Percentiles rank a stretch among this genome's conserved stretches.
Evolutionary conservation across 2,888 invertebrate species (phyloP).

Genomic region (Priocnemis perturbator): DNA sequence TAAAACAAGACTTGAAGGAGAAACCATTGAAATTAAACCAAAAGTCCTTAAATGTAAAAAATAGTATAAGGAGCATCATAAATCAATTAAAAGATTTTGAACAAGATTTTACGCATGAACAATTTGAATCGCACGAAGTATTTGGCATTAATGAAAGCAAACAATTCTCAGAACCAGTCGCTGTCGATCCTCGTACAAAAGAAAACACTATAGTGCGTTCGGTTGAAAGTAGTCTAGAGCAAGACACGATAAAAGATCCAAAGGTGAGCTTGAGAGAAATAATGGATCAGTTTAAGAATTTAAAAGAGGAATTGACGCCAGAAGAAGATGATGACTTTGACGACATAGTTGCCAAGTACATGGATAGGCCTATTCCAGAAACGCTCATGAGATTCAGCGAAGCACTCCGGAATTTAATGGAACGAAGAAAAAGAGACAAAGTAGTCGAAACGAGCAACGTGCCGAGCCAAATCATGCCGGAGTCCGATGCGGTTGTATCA

Average conservation of each 20-base stretch:
- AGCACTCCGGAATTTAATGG: constrained; percentile 66
- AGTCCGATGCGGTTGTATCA: neutral
- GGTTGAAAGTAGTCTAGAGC: constrained; percentile 40
- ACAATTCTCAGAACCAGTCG: constrained; percentile 28
- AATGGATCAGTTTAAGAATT: constrained; percentile 68
- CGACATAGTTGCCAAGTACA: constrained; percentile 64
- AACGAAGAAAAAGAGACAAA: constrained; percentile 63
- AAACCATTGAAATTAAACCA: constrained; percentile 71
- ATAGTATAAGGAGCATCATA: constrained; percentile 71
- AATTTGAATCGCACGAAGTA: constrained; percentile 42
- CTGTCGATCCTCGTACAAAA: constrained; percentile 38
- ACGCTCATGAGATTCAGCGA: constrained; percentile 68
- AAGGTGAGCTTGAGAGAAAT: constrained; percentile 69
- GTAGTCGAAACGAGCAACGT: constrained; percentile 15
- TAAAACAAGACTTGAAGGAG: constrained; percentile 59
- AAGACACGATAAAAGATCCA: constrained; percentile 55
- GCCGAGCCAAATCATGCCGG: constrained; percentile 38
- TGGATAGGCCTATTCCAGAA: constrained; percentile 67
- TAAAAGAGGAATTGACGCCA: constrained; percentile 66
- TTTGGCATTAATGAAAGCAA: neutral
- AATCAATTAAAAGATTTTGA: constrained; percentile 72
- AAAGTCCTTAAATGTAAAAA: constrained; percentile 62
- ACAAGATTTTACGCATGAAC: constrained; percentile 63
- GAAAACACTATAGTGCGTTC: constrained; percentile 44
- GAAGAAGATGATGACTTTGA: constrained; percentile 66